phyloP scores from a whole-genome alignment of 2,888 invertebrate genomes.

The Andrena hattorfiana region DNA sequence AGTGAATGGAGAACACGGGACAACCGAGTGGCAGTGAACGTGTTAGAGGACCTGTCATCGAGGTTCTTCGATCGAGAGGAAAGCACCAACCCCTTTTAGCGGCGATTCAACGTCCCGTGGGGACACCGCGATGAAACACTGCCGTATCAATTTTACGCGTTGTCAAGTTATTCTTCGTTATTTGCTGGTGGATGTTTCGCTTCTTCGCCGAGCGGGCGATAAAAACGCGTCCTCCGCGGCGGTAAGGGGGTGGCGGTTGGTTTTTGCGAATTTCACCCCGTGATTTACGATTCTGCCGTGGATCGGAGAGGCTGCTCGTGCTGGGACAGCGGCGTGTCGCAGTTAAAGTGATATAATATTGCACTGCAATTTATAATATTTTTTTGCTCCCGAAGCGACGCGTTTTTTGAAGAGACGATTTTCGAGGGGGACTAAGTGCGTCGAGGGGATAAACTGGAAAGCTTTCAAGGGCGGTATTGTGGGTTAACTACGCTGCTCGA shows the following conservation, averaged over 20 bases:
- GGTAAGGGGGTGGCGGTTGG: neutral
- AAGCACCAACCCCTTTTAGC: neutral
- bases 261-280: slow-evolving; percentile 30
- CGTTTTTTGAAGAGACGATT: neutral
- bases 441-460: too few species aligned
- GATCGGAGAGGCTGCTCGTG: neutral
- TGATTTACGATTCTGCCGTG: slow-evolving; percentile 50
- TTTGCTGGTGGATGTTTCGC: slow-evolving; percentile 4
- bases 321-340: slow-evolving; percentile 8
- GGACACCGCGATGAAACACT: neutral
- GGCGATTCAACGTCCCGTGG: neutral
- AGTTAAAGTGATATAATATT: slow-evolving; percentile 46
- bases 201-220: slow-evolving; percentile 8
- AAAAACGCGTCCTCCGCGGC: slow-evolving; percentile 25
- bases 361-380: slow-evolving; percentile 26
- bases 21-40: too few species aligned
- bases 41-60: neutral
- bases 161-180: slow-evolving; percentile 22
- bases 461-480: too few species aligned
- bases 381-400: neutral
- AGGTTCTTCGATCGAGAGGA: slow-evolving; percentile 15
- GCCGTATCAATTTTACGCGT: slow-evolving; percentile 9
- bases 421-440: too few species aligned
- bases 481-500: too few species aligned
- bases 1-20: too few species aligned